Base-by-base conservation (phyloP, 2,888 invertebrate genomes). In the Cyclophora punctaria region DNA sequence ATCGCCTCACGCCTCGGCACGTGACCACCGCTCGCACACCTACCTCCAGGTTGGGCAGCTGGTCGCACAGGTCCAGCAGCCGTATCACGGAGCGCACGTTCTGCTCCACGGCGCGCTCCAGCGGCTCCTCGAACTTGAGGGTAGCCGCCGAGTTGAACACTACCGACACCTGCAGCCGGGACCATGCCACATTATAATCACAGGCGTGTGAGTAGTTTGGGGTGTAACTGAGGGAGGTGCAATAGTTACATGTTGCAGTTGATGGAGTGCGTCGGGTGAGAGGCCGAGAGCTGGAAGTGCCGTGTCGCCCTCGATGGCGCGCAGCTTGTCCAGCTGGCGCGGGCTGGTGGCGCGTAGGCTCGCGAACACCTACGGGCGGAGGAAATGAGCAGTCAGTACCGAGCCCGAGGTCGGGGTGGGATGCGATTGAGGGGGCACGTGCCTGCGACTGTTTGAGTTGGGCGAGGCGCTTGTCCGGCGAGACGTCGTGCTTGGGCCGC, bases 91-190 rank as follows among this genome's bases (percentile, higher is more conserved):
- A 94, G 34, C 91, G 78, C 51, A 95, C 91, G 74, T 95, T 95
- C 89, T 94, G 92, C 58, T 92, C 90, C 7, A 94, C 90, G 0
- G 94, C 93, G 6, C 90, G 79, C 71, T 90, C 89, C 49, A 95
- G 87, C 0, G 90, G 91, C 75, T 95, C 95, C 75, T 94, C 93
- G 69, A 95, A 95, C 75, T 92, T 92, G 46, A 95, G 91, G 0
- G 94, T 95, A 2, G 95, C 95, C 0, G 95, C 95, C 40, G 92
- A 92, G 75, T 95, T 95, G 75, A 95, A 93, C 34, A 95, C 93
- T 41, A 95, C 85, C 6, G 92, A 90, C 6, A 94, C 92, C 69
- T 90, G 83, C 0, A 53, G 58, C 49, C 33, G 20, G 20, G 20
- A 20, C 20, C 20, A 20, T 20, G 20, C 20, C 20, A 20, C 20